phyloP scores from a whole-genome alignment of 2,888 invertebrate species.

The Pachydiplax longipennis region DNA sequence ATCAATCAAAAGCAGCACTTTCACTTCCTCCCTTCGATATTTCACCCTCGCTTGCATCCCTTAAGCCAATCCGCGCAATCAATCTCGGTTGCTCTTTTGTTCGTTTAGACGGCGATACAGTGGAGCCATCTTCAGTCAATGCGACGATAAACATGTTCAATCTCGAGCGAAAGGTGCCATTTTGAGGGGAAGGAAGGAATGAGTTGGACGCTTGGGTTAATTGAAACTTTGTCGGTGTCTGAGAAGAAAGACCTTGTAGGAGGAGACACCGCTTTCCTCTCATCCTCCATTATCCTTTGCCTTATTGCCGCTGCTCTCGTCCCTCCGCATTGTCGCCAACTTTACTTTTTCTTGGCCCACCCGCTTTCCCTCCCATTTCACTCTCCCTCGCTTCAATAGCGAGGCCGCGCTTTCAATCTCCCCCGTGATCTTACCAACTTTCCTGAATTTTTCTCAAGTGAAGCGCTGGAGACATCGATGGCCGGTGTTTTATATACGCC shows the following conservation, averaged over 20 bases:
- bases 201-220: slow-evolving; percentile 2
- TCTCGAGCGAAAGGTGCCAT: not conserved
- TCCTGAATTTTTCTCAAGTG: not conserved
- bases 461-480: too few relatives aligned
- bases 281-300: not conserved
- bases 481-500: too few relatives aligned
- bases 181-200: not conserved
- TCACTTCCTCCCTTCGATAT: not conserved
- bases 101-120: slow-evolving; percentile 23
- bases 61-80: slow-evolving; percentile 22
- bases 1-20: not conserved
- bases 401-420: not conserved
- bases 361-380: not conserved
- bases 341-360: not conserved
- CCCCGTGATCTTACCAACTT: not conserved
- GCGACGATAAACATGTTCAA: slow-evolving; percentile 33
- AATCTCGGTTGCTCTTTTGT: slow-evolving; percentile 35
- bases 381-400: not conserved
- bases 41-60: not conserved
- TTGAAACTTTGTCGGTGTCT: slow-evolving; percentile 32
- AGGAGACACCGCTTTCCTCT: not conserved
- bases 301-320: not conserved
- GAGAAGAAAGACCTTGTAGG: slow-evolving; percentile 7
- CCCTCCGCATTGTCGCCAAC: not conserved
- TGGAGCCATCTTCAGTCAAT: slow-evolving; percentile 23